These are phyloP conservation scores for Loxodonta africana DNA, from an alignment of 2,113 vertebrate genomes.

Conservation along the genomic window DNA sequence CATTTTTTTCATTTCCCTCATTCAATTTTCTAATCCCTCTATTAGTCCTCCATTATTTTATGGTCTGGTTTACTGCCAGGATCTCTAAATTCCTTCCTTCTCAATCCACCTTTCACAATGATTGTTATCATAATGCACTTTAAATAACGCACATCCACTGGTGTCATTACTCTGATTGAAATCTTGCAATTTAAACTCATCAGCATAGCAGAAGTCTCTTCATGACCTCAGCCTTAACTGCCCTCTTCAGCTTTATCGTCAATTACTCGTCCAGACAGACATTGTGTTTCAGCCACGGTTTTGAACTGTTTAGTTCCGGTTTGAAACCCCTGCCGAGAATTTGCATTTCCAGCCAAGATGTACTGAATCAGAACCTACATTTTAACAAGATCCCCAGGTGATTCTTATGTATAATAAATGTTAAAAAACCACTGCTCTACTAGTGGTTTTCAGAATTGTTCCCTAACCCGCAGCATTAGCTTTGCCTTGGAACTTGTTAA, in stretches of 20 bases:
- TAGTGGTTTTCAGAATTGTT: too few species aligned
- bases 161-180: not conserved
- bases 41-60: not conserved
- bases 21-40: not conserved
- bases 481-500: too few species aligned
- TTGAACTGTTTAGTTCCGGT: too few species aligned
- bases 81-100: not conserved
- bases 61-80: not conserved
- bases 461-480: too few species aligned
- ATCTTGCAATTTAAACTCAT: slow-evolving; percentile 15
- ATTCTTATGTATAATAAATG: too few species aligned
- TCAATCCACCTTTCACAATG: not conserved
- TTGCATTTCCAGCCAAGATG: too few species aligned
- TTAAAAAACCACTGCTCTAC: too few species aligned
- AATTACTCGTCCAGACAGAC: not conserved
- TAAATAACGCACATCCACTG: not conserved
- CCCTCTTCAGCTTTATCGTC: slow-evolving; percentile 13
- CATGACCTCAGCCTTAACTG: not conserved
- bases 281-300: not conserved
- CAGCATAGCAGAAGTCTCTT: not conserved
- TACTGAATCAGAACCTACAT: too few species aligned
- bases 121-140: not conserved
- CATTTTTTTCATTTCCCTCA: not conserved
- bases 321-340: too few species aligned
- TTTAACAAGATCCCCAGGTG: too few species aligned